Percentiles rank a stretch among this genome's conserved stretches.
Conservation (phyloP, 2,797 vertebrate species). For the Phataginus tetradactyla region DNA sequence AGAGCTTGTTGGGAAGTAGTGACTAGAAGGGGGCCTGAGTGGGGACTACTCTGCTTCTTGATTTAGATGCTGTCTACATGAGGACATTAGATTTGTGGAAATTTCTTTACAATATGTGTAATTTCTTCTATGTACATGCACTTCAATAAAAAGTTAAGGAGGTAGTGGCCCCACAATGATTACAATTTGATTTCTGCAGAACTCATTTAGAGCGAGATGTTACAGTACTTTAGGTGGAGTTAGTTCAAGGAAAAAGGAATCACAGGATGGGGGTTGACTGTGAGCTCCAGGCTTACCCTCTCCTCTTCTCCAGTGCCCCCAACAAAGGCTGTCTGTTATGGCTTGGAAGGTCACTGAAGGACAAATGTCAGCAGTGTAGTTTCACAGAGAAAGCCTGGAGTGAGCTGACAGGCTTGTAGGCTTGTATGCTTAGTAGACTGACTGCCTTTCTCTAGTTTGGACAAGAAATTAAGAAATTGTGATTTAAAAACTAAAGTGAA, state of each 20-base stretch:
- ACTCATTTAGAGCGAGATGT: background rate
- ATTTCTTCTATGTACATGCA: background rate
- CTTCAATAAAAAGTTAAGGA: slow-evolving; percentile 8
- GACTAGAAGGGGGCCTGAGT: rapidly evolving
- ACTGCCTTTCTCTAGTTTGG: background rate
- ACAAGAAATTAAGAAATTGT: background rate
- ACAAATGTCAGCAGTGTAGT: background rate
- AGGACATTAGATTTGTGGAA: background rate
- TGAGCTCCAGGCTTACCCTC: background rate
- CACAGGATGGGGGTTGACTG: rapidly evolving
- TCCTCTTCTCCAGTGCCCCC: background rate
- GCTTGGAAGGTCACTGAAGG: background rate
- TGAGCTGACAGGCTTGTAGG: rapidly evolving
- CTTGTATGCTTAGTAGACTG: background rate
- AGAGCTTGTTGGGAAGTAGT: background rate
- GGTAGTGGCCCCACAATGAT: background rate
- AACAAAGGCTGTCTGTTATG: background rate
- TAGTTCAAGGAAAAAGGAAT: background rate
- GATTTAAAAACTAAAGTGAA: background rate
- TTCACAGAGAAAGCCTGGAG: background rate
- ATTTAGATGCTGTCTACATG: background rate
- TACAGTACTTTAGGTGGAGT: background rate
- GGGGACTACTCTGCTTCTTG: background rate
- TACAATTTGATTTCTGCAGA: slow-evolving; percentile 46
- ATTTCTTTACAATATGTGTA: background rate